Evolutionary conservation across 2,113 vertebrate species (phyloP).

Genomic region (Reinhardtius hippoglossoides): DNA sequence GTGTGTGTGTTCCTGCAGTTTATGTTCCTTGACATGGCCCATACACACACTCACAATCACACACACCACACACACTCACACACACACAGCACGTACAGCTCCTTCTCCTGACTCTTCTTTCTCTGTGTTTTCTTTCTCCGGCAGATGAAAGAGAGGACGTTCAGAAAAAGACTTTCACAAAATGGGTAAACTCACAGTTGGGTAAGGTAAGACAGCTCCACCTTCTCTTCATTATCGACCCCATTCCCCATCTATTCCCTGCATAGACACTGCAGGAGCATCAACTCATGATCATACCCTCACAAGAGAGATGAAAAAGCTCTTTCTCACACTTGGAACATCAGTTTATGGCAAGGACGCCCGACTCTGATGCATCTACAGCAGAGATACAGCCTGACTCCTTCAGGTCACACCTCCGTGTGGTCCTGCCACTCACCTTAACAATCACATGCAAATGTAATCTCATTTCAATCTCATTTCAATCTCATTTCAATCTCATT

Average conservation of each 20-base stretch:
- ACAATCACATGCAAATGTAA: too few species aligned
- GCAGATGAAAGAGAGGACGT: conserved; percentile 99
- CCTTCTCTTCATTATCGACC: neutral
- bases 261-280: neutral
- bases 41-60: neutral
- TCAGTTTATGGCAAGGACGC: too few species aligned
- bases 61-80: neutral
- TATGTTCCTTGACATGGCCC: neutral
- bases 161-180: conserved; percentile 99
- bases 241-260: neutral
- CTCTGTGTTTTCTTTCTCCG: conserved; percentile 36
- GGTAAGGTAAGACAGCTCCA: conserved; percentile 88
- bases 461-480: too few species aligned
- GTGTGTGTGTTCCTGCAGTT: neutral
- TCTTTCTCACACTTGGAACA: too few species aligned
- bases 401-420: too few species aligned
- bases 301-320: neutral
- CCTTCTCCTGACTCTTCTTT: conserved; percentile 20
- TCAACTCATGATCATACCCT: neutral
- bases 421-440: too few species aligned
- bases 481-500: too few species aligned
- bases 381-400: too few species aligned
- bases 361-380: too few species aligned
- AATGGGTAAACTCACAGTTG: conserved; percentile 99
- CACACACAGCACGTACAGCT: neutral